Evolutionary conservation across 2,797 vertebrate species (phyloP), one percentile per base, ranked within the genome.

Genomic region (Myotis vivesi): DNA sequence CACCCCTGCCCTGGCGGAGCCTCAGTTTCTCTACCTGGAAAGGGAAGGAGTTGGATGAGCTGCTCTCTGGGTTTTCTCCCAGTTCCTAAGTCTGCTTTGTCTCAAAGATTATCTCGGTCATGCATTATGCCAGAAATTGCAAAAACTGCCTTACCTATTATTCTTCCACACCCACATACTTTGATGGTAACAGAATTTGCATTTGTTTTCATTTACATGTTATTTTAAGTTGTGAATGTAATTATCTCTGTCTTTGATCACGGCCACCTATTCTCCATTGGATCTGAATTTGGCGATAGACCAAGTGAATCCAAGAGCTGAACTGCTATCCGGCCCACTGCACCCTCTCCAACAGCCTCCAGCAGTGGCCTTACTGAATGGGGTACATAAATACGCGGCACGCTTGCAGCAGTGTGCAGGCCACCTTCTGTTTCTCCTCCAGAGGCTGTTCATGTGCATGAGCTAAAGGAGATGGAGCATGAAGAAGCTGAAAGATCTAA

Each of bases 401-500:
- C 1, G 1, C 81, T n/a, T 46, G 72, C 49, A 4, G 11, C 3
- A 4, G 36, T 85, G 72, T 53, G 68, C 62, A 23, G 13, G 46
- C 76, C 10, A 49, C 69, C 66, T 94, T 94, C 79, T 88, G 96
- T 92, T 75, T 93, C 82, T 95, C 69, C 53, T 96, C n/a, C 0
- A n/a, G 83, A 77, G 66, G 86, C 57, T 79, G 46, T 95, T 93
- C 33, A 4, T 53, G 53, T 79, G 66, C 72, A 15, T 69, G 62
- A 87, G 62, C 62, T 28, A 91, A 80, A 85, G 89, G 95, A 94
- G 84, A 85, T 30, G 57, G 84, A 91, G 90, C 69, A 0, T 91
- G 94, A 95, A 98, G 97, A 89, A 85, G 92, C 96, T 97, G 88
- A 94, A 73, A 86, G 97, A 95, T 66, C 87, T 96, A 89, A 95